These are phyloP conservation scores for Stichopus horrens DNA, from an alignment of 53 echinoderm and acorn worm genomes.

Conservation along the genomic window DNA sequence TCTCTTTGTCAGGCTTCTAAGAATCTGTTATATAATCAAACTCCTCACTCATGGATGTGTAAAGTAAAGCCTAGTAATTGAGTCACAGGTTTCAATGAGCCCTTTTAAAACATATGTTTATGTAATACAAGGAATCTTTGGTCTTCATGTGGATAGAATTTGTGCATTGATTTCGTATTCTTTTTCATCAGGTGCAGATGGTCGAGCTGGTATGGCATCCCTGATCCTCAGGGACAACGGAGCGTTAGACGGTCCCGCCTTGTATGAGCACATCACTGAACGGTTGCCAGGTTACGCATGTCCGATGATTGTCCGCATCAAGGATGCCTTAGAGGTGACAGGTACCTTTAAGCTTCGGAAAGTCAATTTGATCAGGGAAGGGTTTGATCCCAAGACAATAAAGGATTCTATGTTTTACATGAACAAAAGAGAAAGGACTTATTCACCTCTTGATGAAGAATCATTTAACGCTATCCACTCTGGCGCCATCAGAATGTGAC, in stretches of 20 bases:
- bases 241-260: slow-evolving; percentile 48
- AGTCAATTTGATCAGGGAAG: slow-evolving; percentile 57
- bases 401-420: slow-evolving; percentile 65
- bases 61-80: too few relatives aligned
- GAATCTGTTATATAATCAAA: too few relatives aligned
- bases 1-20: too few relatives aligned
- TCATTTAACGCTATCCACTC: background rate
- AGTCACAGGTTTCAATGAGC: too few relatives aligned
- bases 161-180: too few relatives aligned
- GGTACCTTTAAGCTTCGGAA: slow-evolving; percentile 67
- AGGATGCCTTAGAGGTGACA: slow-evolving; percentile 58
- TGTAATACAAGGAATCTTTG: too few relatives aligned
- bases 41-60: too few relatives aligned
- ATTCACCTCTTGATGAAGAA: slow-evolving; percentile 51
- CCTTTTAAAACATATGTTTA: too few relatives aligned
- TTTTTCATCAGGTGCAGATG: slow-evolving; percentile 48
- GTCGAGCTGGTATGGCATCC: slow-evolving; percentile 92
- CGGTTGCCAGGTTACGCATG: slow-evolving; percentile 82
- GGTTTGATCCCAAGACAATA: slow-evolving; percentile 62
- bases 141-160: too few relatives aligned
- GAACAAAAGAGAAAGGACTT: slow-evolving; percentile 55
- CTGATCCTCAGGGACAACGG: slow-evolving; percentile 51
- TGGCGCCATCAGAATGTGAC: slow-evolving; percentile 27
- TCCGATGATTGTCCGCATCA: slow-evolving; percentile 72
- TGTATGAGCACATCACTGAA: slow-evolving; percentile 66